A percentile compares a stretch with the other conserved stretches of the same genome.
Evolutionary conservation across 2,113 vertebrate genomes (phyloP).

Genomic region (Empidonax alnorum): DNA sequence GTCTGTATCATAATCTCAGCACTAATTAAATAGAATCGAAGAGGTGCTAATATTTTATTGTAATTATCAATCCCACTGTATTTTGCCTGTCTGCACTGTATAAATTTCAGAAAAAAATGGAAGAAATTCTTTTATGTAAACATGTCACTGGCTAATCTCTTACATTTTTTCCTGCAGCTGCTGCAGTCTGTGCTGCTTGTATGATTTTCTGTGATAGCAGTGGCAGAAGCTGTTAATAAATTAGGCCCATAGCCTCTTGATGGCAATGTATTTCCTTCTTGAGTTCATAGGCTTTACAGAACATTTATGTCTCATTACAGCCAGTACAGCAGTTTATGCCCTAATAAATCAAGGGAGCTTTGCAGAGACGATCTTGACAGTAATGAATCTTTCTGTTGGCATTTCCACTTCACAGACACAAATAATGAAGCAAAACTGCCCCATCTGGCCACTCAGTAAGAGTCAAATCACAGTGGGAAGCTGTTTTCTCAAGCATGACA

Average conservation of each 20-base stretch:
- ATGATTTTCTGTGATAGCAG: background rate
- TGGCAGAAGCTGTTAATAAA: slow-evolving; percentile 68
- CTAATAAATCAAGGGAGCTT: slow-evolving; percentile 84
- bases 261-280: slow-evolving; percentile 75
- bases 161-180: background rate
- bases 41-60: background rate
- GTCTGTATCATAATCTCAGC: background rate
- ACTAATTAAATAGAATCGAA: background rate
- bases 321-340: slow-evolving; percentile 78
- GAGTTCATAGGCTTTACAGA: slow-evolving; percentile 79
- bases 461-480: slow-evolving; percentile 68
- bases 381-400: slow-evolving; percentile 84
- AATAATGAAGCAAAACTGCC: slow-evolving; percentile 83
- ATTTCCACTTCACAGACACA: slow-evolving; percentile 79
- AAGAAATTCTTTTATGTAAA: background rate
- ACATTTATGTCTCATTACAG: slow-evolving; percentile 81
- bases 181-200: background rate
- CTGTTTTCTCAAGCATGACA: slow-evolving; percentile 73
- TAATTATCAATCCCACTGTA: background rate
- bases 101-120: background rate
- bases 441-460: slow-evolving; percentile 82
- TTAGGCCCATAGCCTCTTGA: slow-evolving; percentile 72
- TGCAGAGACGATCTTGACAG: slow-evolving; percentile 73
- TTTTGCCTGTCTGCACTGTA: background rate
- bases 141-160: background rate